Percentiles rank a stretch among this genome's conserved stretches.
Conservation (phyloP, 2,888 invertebrate genomes). For the Lypha dubia region DNA sequence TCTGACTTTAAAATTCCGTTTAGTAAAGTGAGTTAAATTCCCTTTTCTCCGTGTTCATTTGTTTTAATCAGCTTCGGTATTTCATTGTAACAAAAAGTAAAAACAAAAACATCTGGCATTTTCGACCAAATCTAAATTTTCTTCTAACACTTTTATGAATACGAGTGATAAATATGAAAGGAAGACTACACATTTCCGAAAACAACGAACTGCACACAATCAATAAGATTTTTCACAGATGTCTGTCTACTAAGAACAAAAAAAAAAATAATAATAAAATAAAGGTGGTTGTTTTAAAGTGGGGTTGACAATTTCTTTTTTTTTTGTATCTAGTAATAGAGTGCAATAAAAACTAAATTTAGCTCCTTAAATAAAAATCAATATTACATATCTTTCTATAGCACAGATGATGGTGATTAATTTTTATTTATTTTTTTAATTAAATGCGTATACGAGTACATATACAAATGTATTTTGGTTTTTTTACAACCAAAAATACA, state of each 20-base stretch:
- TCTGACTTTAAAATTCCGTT: no score
- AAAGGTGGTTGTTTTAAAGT: constrained; percentile 46
- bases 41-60: no score
- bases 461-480: background rate
- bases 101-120: constrained; percentile 32
- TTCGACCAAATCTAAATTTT: constrained; percentile 27
- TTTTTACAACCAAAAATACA: background rate
- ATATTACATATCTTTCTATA: constrained; percentile 11
- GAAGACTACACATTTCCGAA: constrained; percentile 11
- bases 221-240: constrained; percentile 37
- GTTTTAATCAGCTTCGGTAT: no score
- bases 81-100: background rate
- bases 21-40: no score
- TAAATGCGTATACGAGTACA: background rate
- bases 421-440: background rate
- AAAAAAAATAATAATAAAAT: background rate
- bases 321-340: constrained; percentile 13
- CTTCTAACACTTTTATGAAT: background rate
- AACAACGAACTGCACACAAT: background rate
- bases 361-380: constrained; percentile 26
- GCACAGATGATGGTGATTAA: constrained; percentile 18
- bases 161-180: background rate
- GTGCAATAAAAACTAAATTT: constrained; percentile 16
- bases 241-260: background rate
- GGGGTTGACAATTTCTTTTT: constrained; percentile 37